Conservation (phyloP, 2,113 vertebrate species). For the Corythornis vintsioides region DNA sequence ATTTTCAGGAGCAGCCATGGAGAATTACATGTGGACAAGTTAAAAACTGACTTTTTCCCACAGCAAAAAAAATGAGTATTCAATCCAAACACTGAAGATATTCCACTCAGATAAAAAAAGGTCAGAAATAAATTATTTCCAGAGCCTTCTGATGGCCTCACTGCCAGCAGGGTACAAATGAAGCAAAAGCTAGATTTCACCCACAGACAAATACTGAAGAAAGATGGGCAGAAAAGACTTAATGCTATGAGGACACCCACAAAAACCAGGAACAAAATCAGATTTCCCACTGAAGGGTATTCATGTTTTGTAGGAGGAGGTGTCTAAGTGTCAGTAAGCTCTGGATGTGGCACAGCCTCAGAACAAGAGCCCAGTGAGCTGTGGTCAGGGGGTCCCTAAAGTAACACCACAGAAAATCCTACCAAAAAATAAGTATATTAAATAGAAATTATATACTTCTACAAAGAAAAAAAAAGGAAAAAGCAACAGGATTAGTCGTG, state of each 20-base stretch:
- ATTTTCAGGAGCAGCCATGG: neutral
- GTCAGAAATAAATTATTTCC: neutral
- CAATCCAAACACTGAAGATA: neutral
- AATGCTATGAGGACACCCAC: neutral
- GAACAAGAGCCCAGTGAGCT: neutral
- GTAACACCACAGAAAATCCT: neutral
- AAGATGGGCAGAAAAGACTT: neutral
- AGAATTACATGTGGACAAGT: neutral
- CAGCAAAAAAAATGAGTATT: neutral
- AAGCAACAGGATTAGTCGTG: neutral
- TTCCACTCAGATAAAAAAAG: neutral
- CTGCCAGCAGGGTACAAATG: neutral
- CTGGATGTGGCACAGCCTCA: neutral
- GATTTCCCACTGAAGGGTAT: neutral
- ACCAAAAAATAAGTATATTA: too few relatives aligned
- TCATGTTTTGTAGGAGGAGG: neutral
- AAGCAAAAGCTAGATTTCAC: neutral
- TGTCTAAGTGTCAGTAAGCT: rapidly evolving
- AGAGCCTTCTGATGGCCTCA: neutral
- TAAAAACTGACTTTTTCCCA: neutral
- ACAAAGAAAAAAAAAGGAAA: neutral
- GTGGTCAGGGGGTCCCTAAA: neutral
- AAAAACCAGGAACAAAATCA: neutral
- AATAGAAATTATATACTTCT: too few relatives aligned
- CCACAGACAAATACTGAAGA: neutral